Conservation (phyloP, 1,140 invertebrate species). For the Linepithema humile region DNA sequence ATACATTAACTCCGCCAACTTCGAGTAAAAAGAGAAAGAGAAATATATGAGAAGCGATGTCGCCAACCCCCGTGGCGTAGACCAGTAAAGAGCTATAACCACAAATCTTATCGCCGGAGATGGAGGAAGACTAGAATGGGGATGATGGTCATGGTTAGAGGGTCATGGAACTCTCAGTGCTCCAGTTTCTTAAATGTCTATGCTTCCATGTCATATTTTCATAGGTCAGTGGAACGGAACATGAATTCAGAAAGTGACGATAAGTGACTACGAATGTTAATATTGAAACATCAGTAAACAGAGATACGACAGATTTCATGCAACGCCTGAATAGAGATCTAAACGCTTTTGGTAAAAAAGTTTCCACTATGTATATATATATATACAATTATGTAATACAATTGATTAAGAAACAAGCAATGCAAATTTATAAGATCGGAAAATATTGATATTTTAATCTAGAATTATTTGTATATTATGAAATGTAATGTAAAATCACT, state of each 20-base stretch:
- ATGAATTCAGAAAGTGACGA: background rate
- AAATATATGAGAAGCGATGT: conserved; percentile 50
- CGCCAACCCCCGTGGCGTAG: conserved; percentile 65
- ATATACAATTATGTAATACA: no score
- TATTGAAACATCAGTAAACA: background rate
- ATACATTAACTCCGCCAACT: background rate
- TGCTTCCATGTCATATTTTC: background rate
- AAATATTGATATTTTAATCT: background rate
- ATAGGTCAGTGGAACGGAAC: conserved; percentile 59
- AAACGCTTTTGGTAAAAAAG: no score
- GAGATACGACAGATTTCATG: background rate
- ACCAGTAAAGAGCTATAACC: conserved; percentile 71
- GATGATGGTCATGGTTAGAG: conserved; percentile 68
- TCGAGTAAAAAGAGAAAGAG: conserved; percentile 36
- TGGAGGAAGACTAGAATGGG: conserved; percentile 52
- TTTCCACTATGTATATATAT: no score
- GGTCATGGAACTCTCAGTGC: conserved; percentile 56
- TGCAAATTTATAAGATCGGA: background rate
- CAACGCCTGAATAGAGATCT: no score
- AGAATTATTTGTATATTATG: background rate
- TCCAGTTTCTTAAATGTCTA: conserved; percentile 64
- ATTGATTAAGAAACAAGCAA: background rate
- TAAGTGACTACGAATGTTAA: no score
- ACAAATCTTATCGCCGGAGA: conserved; percentile 72
- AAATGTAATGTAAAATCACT: background rate